phyloP scores from a whole-genome alignment of 2,797 vertebrate genomes.

The Knipowitschia caucasica region DNA sequence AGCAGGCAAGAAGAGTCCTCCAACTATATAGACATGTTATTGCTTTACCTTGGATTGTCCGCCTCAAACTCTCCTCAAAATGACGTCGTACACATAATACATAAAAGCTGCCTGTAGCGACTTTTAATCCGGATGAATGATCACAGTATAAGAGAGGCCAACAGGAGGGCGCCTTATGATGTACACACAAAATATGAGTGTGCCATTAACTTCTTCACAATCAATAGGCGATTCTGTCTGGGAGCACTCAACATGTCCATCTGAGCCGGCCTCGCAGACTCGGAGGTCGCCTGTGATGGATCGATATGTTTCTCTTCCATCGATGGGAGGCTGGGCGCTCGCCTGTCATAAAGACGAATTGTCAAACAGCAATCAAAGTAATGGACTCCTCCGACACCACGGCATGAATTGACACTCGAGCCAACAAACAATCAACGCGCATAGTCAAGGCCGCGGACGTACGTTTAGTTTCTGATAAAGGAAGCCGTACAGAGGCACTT shows the following conservation, averaged over 20 bases:
- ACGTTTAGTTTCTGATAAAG: conserved; percentile 54
- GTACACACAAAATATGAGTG: conserved; percentile 64
- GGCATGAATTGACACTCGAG: conserved; percentile 46
- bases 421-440: conserved; percentile 45
- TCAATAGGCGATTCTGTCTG: conserved; percentile 74
- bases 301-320: conserved; percentile 78
- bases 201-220: conserved; percentile 72
- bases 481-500: conserved; percentile 24
- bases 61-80: not conserved
- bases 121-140: conserved; percentile 59
- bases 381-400: conserved; percentile 61
- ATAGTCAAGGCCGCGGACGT: conserved; percentile 24
- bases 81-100: not conserved
- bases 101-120: not conserved
- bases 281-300: conserved; percentile 70
- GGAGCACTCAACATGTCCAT: conserved; percentile 74
- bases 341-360: conserved; percentile 79
- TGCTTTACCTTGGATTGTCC: too few species aligned
- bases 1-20: too few species aligned
- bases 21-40: too few species aligned
- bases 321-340: conserved; percentile 60
- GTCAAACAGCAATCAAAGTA: conserved; percentile 78
- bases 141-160: conserved; percentile 48
- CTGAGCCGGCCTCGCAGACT: conserved; percentile 64
- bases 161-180: conserved; percentile 51